Conservation (phyloP, 2,888 invertebrate genomes). For the Stegophylla sp. region DNA sequence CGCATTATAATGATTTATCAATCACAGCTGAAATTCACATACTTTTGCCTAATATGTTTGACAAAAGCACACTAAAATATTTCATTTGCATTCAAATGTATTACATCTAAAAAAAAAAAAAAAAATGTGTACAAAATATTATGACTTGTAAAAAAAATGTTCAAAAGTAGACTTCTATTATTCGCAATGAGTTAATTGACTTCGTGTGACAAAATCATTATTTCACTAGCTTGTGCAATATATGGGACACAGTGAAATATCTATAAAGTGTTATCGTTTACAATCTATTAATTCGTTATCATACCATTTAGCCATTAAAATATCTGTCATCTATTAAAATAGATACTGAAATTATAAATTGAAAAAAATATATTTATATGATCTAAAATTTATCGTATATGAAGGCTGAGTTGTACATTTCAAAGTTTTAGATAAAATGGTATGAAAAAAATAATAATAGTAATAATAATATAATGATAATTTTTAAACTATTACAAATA, state of each 20-base stretch:
- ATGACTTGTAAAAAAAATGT: background rate
- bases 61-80: conserved; percentile 12
- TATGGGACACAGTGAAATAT: conserved; percentile 29
- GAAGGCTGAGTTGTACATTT: conserved; percentile 12
- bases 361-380: conserved; percentile 27
- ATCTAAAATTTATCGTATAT: conserved; percentile 5
- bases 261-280: conserved; percentile 36
- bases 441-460: background rate
- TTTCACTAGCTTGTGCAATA: conserved; percentile 41
- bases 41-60: background rate
- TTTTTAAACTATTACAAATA: background rate
- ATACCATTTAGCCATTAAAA: conserved; percentile 27
- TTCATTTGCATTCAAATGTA: conserved; percentile 3
- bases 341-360: conserved; percentile 8
- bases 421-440: background rate
- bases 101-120: conserved; percentile 18
- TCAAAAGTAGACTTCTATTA: background rate
- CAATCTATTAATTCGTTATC: conserved; percentile 54
- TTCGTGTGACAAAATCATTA: conserved; percentile 38
- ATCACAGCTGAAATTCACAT: conserved; percentile 52
- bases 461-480: background rate
- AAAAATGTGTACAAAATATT: conserved; percentile 35
- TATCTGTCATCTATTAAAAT: conserved; percentile 18
- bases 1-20: conserved; percentile 32
- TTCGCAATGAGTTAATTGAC: conserved; percentile 48